A percentile compares a stretch with the other conserved stretches of the same genome.
Evolutionary conservation across 2,113 vertebrate genomes (phyloP).

Genomic region (Quiscalus mexicanus): DNA sequence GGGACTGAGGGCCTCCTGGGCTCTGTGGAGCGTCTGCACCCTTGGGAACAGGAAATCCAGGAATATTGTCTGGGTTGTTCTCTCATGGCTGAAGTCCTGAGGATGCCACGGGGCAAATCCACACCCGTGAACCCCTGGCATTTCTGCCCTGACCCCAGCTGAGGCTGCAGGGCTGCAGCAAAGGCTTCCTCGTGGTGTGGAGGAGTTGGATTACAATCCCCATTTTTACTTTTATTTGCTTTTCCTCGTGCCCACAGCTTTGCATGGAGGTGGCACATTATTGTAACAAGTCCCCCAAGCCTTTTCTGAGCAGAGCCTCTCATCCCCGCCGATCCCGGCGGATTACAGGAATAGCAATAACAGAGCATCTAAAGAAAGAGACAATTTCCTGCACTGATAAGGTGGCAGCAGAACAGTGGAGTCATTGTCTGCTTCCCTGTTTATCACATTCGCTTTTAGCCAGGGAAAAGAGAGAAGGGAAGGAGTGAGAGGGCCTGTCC

Average conservation of each 20-base stretch:
- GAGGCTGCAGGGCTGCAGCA: not conserved
- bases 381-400: constrained; percentile 70
- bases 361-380: constrained; percentile 67
- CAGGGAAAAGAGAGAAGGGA: not conserved
- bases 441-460: constrained; percentile 46
- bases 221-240: not conserved
- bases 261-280: constrained; percentile 60
- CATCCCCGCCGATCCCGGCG: constrained; percentile 58
- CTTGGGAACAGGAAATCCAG: not conserved
- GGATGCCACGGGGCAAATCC: not conserved
- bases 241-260: constrained; percentile 41
- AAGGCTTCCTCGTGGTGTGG: not conserved
- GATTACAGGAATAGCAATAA: constrained; percentile 71
- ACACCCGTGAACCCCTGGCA: rapidly evolving
- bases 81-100: not conserved
- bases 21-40: rapidly evolving
- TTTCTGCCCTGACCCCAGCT: not conserved
- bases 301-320: constrained; percentile 60
- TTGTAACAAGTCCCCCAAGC: constrained; percentile 71
- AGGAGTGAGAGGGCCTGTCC: not conserved
- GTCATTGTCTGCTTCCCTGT: constrained; percentile 62
- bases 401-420: constrained; percentile 29
- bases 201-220: not conserved
- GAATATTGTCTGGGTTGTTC: rapidly evolving
- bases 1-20: rapidly evolving